Conservation (phyloP, 2,888 invertebrate genomes). For the Eugnorisma glareosa region DNA sequence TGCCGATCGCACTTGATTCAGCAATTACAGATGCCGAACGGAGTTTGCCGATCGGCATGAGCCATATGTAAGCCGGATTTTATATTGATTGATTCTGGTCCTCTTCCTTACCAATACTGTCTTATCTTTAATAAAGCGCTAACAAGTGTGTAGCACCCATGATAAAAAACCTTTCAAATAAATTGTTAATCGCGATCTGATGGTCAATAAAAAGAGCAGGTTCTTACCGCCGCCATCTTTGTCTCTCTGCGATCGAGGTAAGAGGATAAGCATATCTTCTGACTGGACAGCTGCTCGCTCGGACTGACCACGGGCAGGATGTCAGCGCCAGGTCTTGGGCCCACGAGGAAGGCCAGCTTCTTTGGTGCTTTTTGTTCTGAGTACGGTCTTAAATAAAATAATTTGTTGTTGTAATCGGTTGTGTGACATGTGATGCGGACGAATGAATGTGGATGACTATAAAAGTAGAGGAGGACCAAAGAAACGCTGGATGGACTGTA, state of each 20-base stretch:
- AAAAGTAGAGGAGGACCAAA: too few relatives aligned
- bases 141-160: background rate
- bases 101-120: too few relatives aligned
- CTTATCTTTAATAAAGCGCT: too few relatives aligned
- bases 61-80: too few relatives aligned
- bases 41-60: too few relatives aligned
- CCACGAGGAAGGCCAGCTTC: constrained; percentile 86
- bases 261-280: constrained; percentile 94
- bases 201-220: background rate
- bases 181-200: background rate
- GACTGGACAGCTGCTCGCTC: constrained; percentile 94
- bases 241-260: constrained; percentile 91
- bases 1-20: too few relatives aligned
- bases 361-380: constrained; percentile 76
- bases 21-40: too few relatives aligned
- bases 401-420: background rate
- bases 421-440: background rate
- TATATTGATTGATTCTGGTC: too few relatives aligned
- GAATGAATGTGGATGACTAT: too few relatives aligned
- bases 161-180: background rate
- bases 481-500: too few relatives aligned
- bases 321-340: constrained; percentile 89
- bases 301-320: constrained; percentile 94
- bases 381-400: background rate
- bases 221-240: constrained; percentile 72